Evolutionary conservation across 2,797 vertebrate genomes (phyloP).

Genomic region (Phrynocephalus forsythii): DNA sequence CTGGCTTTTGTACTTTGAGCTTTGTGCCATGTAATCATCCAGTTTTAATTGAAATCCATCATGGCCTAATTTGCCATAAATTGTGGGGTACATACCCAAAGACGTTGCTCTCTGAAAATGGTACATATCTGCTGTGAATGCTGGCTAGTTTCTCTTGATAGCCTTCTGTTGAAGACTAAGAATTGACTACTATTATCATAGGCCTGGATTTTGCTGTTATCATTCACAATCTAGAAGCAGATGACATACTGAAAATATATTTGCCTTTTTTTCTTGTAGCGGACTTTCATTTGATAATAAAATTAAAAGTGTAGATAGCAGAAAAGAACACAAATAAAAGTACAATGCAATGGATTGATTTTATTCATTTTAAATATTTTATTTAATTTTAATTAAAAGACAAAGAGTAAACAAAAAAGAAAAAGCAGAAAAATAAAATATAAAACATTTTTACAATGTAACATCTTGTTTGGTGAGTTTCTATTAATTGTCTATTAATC

Average conservation of each 20-base stretch:
- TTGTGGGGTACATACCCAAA: no score
- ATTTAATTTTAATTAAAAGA: no score
- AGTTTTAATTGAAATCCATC: no score
- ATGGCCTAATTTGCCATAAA: no score
- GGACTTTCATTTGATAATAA: background rate
- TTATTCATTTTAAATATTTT: no score
- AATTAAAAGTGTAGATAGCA: background rate
- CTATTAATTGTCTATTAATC: no score
- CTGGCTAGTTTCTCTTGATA: background rate
- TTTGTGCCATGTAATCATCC: no score
- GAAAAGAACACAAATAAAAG: background rate
- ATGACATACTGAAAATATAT: background rate
- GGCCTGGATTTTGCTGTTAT: background rate
- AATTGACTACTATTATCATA: background rate
- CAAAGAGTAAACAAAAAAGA: no score
- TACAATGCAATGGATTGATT: background rate
- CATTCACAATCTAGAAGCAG: background rate
- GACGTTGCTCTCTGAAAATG: background rate
- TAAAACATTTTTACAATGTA: no score
- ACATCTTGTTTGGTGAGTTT: no score
- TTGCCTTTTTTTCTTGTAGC: background rate
- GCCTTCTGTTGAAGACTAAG: background rate
- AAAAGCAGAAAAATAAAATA: no score
- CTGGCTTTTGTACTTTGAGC: no score
- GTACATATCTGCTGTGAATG: fast-evolving